A percentile compares a stretch with the other conserved stretches of the same genome.
Evolutionary conservation across 2,113 vertebrate species (phyloP).

Genomic region (Callocephalon fimbriatum): DNA sequence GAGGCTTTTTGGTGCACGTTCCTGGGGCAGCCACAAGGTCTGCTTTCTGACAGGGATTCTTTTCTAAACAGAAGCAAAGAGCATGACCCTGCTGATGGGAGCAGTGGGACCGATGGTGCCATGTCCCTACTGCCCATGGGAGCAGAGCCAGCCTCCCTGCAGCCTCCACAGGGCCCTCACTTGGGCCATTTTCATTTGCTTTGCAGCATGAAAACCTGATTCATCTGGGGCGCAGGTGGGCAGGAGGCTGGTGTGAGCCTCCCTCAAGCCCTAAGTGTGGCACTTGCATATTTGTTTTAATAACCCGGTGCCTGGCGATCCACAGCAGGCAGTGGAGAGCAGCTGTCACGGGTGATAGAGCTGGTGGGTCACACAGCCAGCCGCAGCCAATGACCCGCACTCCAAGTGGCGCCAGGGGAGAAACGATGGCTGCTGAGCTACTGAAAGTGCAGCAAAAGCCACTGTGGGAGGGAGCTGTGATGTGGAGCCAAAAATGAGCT

Average conservation of each 20-base stretch:
- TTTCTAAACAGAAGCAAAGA: neutral
- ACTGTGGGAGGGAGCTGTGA: neutral
- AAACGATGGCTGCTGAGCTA: neutral
- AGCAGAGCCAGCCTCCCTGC: neutral
- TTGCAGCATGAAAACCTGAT: neutral
- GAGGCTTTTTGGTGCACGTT: neutral
- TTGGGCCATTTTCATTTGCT: neutral
- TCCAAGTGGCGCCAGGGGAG: accelerated
- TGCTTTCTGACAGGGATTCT: neutral
- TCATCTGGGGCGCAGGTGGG: accelerated
- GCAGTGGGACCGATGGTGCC: accelerated
- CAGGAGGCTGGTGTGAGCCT: neutral
- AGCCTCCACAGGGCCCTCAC: neutral
- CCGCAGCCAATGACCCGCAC: neutral
- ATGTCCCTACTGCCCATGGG: neutral
- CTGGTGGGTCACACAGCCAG: neutral
- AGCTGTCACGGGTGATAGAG: neutral
- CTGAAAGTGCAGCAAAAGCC: neutral
- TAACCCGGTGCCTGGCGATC: neutral
- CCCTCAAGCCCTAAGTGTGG: neutral
- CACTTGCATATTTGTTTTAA: slow-evolving; percentile 36
- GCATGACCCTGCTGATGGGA: neutral
- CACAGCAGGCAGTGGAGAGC: neutral
- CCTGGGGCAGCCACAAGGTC: neutral
- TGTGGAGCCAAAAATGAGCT: neutral